These are phyloP conservation scores for Oreotragus oreotragus DNA, from an alignment of 2,113 vertebrate species.

Conservation along the genomic window DNA sequence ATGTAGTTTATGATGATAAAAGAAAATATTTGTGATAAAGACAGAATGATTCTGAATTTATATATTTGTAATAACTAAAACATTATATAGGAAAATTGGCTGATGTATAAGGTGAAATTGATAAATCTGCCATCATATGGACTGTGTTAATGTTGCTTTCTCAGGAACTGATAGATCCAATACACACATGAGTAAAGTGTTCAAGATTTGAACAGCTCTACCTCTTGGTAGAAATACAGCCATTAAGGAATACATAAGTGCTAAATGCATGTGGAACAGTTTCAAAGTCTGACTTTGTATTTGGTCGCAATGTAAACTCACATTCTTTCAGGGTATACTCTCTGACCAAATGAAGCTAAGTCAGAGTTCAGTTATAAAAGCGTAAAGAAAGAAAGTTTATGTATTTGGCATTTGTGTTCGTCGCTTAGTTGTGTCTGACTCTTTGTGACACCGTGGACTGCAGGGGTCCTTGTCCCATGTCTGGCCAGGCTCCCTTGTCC, in stretches of 20 bases:
- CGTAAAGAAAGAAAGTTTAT: neutral
- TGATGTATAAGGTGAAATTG: neutral
- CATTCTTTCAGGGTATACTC: neutral
- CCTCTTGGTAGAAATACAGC: neutral
- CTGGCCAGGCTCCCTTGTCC: neutral
- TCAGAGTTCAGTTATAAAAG: slow-evolving; percentile 9
- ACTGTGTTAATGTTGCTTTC: neutral
- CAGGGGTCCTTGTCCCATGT: neutral
- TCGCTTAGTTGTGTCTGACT: neutral
- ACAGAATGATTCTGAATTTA: neutral
- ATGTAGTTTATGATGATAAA: neutral
- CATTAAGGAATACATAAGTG: neutral
- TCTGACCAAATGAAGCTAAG: neutral
- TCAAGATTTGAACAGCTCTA: neutral
- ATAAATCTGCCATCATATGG: neutral
- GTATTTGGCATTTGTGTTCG: neutral
- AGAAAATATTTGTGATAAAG: neutral
- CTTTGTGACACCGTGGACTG: neutral
- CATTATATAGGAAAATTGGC: neutral
- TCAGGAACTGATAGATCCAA: neutral
- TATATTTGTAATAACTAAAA: neutral
- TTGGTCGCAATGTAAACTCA: neutral
- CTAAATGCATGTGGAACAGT: neutral
- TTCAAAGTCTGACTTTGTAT: neutral
- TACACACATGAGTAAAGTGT: neutral